These are phyloP conservation scores for Oscheius sp. DNA, from an alignment of 2,888 invertebrate genomes.

Conservation along the genomic window DNA sequence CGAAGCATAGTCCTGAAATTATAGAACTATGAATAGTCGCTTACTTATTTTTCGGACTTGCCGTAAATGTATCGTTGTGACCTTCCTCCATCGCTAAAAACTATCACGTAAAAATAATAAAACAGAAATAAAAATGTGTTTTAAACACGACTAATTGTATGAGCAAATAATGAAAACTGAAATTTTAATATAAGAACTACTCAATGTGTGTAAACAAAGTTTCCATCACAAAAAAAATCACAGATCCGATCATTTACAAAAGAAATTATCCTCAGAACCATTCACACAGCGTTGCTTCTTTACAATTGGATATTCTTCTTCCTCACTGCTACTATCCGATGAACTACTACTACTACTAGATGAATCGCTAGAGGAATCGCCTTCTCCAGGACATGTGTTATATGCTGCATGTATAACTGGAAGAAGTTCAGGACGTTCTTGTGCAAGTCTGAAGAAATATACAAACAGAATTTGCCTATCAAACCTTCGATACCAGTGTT, in stretches of 20 bases:
- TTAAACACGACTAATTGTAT: neutral
- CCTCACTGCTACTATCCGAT: constrained; percentile 30
- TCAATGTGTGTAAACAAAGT: neutral
- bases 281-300: neutral
- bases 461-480: too few relatives aligned
- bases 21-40: neutral
- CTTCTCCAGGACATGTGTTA: neutral
- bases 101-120: neutral
- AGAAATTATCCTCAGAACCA: neutral
- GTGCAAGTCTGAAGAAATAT: constrained; percentile 36
- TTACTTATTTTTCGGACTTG: neutral
- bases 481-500: constrained; percentile 80
- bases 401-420: constrained; percentile 38
- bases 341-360: constrained; percentile 41
- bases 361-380: constrained; percentile 44
- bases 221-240: neutral
- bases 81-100: neutral
- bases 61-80: constrained; percentile 1
- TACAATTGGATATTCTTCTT: neutral
- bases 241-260: neutral
- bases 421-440: constrained; percentile 51
- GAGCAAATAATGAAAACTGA: neutral
- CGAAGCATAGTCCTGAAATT: constrained; percentile 20
- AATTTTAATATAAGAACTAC: too few relatives aligned
- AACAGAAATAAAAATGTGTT: neutral